phyloP scores from a whole-genome alignment of 2,888 invertebrate genomes.

The Enchytraeus crypticus region DNA sequence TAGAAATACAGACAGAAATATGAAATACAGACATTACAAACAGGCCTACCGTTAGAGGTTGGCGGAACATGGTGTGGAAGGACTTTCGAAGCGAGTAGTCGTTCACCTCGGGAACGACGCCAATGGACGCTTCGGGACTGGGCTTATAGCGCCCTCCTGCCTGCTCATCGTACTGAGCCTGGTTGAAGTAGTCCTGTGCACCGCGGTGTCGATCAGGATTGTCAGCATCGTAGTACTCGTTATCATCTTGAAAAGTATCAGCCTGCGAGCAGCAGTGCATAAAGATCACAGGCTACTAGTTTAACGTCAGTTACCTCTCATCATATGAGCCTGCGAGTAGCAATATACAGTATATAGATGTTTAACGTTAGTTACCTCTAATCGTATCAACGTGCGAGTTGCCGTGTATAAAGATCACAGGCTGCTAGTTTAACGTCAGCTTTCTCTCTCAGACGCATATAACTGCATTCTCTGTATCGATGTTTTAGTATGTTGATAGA shows the following conservation, averaged over 20 bases:
- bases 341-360: no score
- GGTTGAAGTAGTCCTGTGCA: background rate
- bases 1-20: background rate
- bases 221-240: conserved; percentile 7
- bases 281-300: background rate
- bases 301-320: background rate
- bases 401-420: background rate
- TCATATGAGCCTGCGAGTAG: no score
- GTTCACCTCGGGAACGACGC: conserved; percentile 1
- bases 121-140: background rate
- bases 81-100: conserved; percentile 4
- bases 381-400: background rate
- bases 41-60: background rate
- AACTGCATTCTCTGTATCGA: no score
- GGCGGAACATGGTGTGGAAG: background rate
- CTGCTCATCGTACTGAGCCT: conserved; percentile 2
- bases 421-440: background rate
- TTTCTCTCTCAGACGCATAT: no score
- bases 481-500: no score
- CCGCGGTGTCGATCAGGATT: background rate
- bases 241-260: background rate
- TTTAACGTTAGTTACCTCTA: background rate
- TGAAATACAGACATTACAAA: background rate
- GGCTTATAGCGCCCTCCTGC: background rate
- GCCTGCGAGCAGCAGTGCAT: background rate